Evolutionary conservation across 2,113 vertebrate genomes (phyloP), one percentile per base, ranked within the genome.

Genomic region (Nycticryphes semicollaris): DNA sequence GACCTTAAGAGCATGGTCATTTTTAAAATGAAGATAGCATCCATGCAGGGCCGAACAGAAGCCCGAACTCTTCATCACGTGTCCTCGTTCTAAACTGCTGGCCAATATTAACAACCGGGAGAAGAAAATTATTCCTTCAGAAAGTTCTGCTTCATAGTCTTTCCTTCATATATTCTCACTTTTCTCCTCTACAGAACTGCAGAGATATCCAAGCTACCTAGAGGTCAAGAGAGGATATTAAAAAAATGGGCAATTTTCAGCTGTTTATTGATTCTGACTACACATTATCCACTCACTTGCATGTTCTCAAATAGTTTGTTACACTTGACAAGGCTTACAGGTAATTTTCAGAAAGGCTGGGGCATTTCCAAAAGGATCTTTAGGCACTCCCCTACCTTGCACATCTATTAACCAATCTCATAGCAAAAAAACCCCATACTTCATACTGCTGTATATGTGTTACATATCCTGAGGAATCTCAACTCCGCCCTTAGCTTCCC

Each of bases 1-100:
- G 64, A 79, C 51, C n/a, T 81, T 54, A 83, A 86, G 35, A 81
- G 54, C 37, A 69, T 1, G 39, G 67, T 37, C 43, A 85, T 50
- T 96, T 95, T 93, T 56, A n/a, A 91, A 95, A 78, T 31, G 6
- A 41, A 57, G 51, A 57, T 39, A 51, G n/a, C 39, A 57, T 30
- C 59, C 72, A 45, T 14, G 17, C 47, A 70, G 28, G 45, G 45
- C 35, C 37, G 90, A 80, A 62, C 37, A 31, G 66, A 82, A 78
- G 13, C 57, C 57, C 57, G 64, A 95, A 86, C 43, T 92, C 54
- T 39, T 64, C 45, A 64, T 56, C 68, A 68, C 3, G 1, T 18
- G 69, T 87, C 33, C 60, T 87, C 86, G 63, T 57, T 85, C 93
- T 93, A 50, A 84, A 67, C 15, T 93, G 21, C 33, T 19, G 37